Evolutionary conservation across 1,140 invertebrate species (phyloP), one percentile per base, ranked within the genome.

Genomic region (Cydia pomonella): DNA sequence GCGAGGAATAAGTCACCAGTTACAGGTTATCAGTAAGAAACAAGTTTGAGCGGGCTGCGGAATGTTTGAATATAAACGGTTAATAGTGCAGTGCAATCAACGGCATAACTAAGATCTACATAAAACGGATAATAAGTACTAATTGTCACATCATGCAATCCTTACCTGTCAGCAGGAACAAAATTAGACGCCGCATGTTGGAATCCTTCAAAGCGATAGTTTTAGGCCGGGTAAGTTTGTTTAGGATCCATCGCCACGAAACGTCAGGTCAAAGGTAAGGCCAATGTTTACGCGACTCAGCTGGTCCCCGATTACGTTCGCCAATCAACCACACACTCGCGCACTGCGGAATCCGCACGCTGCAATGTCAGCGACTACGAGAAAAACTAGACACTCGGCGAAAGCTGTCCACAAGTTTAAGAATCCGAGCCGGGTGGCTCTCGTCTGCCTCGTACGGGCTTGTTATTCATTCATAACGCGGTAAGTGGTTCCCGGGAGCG

Each of bases 361-460:
- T 91, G 91, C 91, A 92, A 87, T 92, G 89, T 90, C 91, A 90
- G 91, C 89, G 90, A 86, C 89, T 88, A 92, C 88, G 81, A 84
- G 86, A 88, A 90, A 88, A 91, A 90, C 85, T 85, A 81, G 87
- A 82, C 86, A 88, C 85, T 83, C 77, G 80, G 86, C 85, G 87
- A 91, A 88, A 92, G 85, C 86, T 87, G 85, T 86, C 82, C 81
- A 78, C 74, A 75, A 72, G 74, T 73, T 74, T 59, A 64, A 23
- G 53, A 29, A 78, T 72, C 72, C 63, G 63, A 72, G 71, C 66
- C 44, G 66, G 64, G 64, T 23, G 33, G 74, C 73, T 62, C 33
- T 79, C 63, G 33, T 75, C 23, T 21, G 73, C 38, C 72, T 53
- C 47, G 47, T 72, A 62, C 66, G 74, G 47, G 50, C 41, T 44